phyloP scores from a whole-genome alignment of 2,113 vertebrate species.

The Heterocephalus glaber region DNA sequence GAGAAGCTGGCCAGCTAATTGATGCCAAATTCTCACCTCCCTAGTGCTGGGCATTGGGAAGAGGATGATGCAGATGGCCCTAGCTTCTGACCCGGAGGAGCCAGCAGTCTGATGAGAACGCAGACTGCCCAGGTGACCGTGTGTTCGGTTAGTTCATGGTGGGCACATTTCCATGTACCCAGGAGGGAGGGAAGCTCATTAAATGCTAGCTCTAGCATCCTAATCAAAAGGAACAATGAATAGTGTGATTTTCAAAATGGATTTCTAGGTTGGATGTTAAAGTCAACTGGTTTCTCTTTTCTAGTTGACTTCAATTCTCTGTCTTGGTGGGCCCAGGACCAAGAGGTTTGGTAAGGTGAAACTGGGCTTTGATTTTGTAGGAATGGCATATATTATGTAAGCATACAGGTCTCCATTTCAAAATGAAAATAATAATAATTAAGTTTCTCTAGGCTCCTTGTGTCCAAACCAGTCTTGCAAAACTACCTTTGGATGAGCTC shows the following conservation, averaged over 20 bases:
- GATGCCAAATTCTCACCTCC: not conserved
- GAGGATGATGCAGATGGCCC: too few species aligned
- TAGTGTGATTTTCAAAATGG: not conserved
- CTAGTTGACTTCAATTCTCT: not conserved
- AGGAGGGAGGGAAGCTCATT: not conserved
- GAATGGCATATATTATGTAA: conserved; percentile 65
- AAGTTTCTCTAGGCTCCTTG: conserved; percentile 55
- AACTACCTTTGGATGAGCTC: conserved; percentile 74
- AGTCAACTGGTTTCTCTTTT: not conserved
- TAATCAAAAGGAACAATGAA: accelerated
- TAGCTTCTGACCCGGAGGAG: not conserved
- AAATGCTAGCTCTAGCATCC: not conserved
- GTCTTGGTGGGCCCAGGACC: not conserved
- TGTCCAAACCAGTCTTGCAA: conserved; percentile 79
- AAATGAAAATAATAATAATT: conserved; percentile 70
- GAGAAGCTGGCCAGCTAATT: not conserved
- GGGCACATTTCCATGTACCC: accelerated
- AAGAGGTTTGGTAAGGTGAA: not conserved
- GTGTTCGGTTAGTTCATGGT: not conserved
- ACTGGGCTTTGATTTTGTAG: not conserved
- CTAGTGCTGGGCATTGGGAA: not conserved
- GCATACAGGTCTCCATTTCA: conserved; percentile 66
- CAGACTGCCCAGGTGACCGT: not conserved
- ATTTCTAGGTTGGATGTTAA: not conserved
- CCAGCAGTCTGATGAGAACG: not conserved